These are phyloP conservation scores for Zaprionus bogoriensis DNA, from an alignment of 2,888 invertebrate genomes.

Conservation along the genomic window DNA sequence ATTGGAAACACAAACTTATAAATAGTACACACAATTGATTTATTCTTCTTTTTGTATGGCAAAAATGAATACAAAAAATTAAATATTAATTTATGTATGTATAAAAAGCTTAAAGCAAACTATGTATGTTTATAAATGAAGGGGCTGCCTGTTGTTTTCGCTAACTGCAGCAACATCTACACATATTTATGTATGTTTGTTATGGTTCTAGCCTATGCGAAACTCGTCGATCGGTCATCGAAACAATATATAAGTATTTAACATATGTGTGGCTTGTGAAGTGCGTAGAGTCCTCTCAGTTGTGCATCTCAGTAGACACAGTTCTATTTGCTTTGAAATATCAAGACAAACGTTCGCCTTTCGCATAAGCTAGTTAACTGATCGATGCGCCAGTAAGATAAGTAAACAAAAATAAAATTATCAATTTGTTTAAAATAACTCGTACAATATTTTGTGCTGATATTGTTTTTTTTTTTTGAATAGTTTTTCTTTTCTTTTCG, in stretches of 20 bases:
- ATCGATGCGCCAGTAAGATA: conserved; percentile 40
- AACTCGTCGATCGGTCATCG: conserved; percentile 23
- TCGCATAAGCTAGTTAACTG: conserved; percentile 49
- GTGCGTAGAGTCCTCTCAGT: conserved; percentile 15
- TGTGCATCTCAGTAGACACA: conserved; percentile 19
- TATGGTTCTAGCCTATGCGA: conserved; percentile 46
- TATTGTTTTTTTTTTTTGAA: conserved; percentile 3
- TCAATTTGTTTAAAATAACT: conserved; percentile 32
- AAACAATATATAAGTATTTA: conserved; percentile 15
- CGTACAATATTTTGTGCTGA: conserved; percentile 47
- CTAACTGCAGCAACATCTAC: conserved; percentile 19
- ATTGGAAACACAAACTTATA: conserved; percentile 23
- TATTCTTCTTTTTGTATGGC: conserved; percentile 74
- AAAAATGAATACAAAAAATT: conserved; percentile 77
- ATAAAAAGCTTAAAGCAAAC: conserved; percentile 76
- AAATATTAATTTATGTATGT: conserved; percentile 71
- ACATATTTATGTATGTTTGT: conserved; percentile 29
- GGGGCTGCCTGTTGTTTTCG: conserved; percentile 29
- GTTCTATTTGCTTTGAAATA: conserved; percentile 18
- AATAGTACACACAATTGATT: conserved; percentile 74
- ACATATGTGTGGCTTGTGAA: conserved; percentile 8
- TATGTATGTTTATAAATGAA: conserved; percentile 50
- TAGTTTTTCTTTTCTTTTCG: conserved; percentile 10
- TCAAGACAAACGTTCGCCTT: conserved; percentile 1
- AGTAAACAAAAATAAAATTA: conserved; percentile 34